A percentile compares a stretch with the other conserved stretches of the same genome.
These are phyloP conservation scores for Epicauta chinensis DNA, from an alignment of 1,140 invertebrate species.

Conservation along the genomic window DNA sequence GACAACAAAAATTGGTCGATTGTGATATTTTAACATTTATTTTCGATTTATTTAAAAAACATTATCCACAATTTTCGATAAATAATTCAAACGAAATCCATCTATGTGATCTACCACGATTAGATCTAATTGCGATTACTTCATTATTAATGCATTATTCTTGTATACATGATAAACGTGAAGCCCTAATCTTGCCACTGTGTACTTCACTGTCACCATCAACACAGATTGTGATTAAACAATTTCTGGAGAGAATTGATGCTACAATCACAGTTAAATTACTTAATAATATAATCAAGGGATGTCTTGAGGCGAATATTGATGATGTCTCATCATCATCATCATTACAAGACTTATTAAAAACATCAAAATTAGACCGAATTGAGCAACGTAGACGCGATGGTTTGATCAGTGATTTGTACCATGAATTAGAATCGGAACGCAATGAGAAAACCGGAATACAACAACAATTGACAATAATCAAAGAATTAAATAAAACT, in stretches of 20 bases:
- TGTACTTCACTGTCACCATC: conserved; percentile 27
- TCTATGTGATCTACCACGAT: conserved; percentile 23
- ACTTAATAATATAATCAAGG: too few species aligned
- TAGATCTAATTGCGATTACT: conserved; percentile 28
- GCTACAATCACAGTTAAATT: too few species aligned
- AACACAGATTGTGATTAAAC: conserved; percentile 34
- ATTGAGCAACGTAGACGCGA: too few species aligned
- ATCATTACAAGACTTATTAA: conserved; percentile 29
- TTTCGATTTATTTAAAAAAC: conserved; percentile 27
- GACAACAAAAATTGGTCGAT: conserved; percentile 7
- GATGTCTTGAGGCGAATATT: too few species aligned
- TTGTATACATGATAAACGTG: conserved; percentile 32
- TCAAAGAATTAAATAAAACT: conserved; percentile 19
- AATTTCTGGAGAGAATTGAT: conserved; percentile 31
- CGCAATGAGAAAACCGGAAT: conserved; percentile 35
- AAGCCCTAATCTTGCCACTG: conserved; percentile 30
- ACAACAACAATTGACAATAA: conserved; percentile 24
- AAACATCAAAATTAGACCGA: conserved; percentile 23
- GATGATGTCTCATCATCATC: too few species aligned
- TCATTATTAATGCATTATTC: conserved; percentile 38
- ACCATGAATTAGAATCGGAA: conserved; percentile 28
- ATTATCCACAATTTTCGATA: conserved; percentile 31
- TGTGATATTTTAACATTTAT: conserved; percentile 25
- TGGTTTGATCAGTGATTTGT: too few species aligned
- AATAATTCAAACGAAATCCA: conserved; percentile 23